A percentile compares a stretch with the other conserved stretches of the same genome.
phyloP scores from a whole-genome alignment of 2,113 vertebrate species.

The Rissa tridactyla region DNA sequence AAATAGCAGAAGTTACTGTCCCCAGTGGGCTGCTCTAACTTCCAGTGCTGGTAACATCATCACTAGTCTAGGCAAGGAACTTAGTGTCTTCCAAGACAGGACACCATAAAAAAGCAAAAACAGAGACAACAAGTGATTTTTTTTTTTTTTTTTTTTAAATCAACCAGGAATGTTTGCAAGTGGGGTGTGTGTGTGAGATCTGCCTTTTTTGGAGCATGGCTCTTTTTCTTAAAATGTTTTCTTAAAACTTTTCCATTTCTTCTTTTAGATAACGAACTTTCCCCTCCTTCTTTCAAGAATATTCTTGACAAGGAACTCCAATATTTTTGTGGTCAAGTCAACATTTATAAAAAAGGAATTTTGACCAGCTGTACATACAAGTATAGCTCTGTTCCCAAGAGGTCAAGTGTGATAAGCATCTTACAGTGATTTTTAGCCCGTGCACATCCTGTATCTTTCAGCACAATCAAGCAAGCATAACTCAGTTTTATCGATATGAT shows the following conservation, averaged over 20 bases:
- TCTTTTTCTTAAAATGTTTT: not conserved
- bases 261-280: not conserved
- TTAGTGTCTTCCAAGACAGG: not conserved
- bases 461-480: not conserved
- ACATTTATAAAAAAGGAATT: not conserved
- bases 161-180: not conserved
- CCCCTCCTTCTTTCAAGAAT: not conserved
- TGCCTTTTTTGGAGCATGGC: not conserved
- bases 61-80: not conserved
- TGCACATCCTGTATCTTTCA: not conserved
- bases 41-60: not conserved
- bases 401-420: not conserved
- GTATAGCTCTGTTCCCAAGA: not conserved
- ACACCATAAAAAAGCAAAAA: not conserved
- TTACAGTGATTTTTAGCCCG: not conserved
- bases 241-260: not conserved
- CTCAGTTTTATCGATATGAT: accelerated
- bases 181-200: accelerated
- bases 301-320: not conserved
- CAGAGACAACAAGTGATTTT: not conserved
- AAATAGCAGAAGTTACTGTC: not conserved
- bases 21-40: not conserved
- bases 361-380: not conserved
- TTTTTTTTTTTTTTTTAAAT: not conserved
- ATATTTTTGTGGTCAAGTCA: not conserved